phyloP scores from a whole-genome alignment of 2,113 vertebrate species.

The Alosa alosa region DNA sequence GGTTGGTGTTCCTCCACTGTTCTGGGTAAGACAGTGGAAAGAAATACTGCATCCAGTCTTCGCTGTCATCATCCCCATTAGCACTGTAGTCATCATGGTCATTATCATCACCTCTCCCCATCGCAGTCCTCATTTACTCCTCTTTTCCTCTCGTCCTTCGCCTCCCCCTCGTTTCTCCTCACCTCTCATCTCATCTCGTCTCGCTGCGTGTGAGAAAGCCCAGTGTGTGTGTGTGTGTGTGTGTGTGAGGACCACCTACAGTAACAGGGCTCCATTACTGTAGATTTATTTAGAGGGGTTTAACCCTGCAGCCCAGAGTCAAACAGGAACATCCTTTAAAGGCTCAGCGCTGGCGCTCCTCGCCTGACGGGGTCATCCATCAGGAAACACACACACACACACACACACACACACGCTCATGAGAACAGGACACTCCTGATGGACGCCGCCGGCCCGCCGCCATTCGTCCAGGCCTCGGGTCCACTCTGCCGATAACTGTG shows the following conservation, averaged over 20 bases:
- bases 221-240: not conserved
- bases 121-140: not conserved
- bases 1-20: not conserved
- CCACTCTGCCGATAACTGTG: slow-evolving; percentile 73
- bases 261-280: slow-evolving; percentile 41
- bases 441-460: slow-evolving; percentile 48
- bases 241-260: slow-evolving; percentile 33
- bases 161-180: not conserved
- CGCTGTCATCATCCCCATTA: not conserved
- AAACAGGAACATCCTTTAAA: slow-evolving; percentile 55
- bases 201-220: not conserved
- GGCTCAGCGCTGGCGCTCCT: slow-evolving; percentile 36
- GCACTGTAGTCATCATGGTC: not conserved
- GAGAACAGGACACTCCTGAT: slow-evolving; percentile 42
- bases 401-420: not conserved
- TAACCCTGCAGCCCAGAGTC: slow-evolving; percentile 51
- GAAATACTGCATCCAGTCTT: not conserved
- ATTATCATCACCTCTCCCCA: not conserved
- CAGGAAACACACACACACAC: slow-evolving; percentile 1
- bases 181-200: slow-evolving; percentile 20
- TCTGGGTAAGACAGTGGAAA: not conserved
- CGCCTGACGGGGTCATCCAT: slow-evolving; percentile 48
- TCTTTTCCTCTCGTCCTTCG: slow-evolving; percentile 20
- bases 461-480: slow-evolving; percentile 66
- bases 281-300: slow-evolving; percentile 54